Conservation (phyloP, 2,113 vertebrate genomes). For the Sapayoa aenigma region DNA sequence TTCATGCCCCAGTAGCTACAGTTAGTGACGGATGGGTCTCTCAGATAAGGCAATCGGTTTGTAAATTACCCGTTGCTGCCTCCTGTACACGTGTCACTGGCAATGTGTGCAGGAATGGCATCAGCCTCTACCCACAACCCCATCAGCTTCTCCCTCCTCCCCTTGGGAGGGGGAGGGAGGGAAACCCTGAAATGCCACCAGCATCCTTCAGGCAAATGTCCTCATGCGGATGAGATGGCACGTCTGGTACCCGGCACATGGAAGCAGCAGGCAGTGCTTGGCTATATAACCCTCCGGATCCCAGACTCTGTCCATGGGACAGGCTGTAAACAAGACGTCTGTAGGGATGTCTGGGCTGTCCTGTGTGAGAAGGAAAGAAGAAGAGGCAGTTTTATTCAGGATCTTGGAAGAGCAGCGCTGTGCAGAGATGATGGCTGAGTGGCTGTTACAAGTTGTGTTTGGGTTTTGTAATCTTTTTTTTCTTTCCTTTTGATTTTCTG, state of each 20-base stretch:
- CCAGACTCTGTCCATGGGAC: neutral
- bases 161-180: neutral
- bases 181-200: neutral
- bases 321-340: neutral
- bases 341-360: constrained; percentile 67
- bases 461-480: neutral
- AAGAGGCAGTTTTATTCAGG: constrained; percentile 65
- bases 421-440: constrained; percentile 69
- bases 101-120: constrained; percentile 15
- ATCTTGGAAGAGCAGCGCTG: constrained; percentile 70
- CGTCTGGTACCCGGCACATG: neutral
- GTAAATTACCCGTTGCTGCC: constrained; percentile 50
- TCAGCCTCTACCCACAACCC: neutral
- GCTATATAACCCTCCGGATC: neutral
- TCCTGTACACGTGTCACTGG: constrained; percentile 31
- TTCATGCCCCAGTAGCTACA: constrained; percentile 81
- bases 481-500: neutral
- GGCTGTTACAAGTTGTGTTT: constrained; percentile 76
- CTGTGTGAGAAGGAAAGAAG: constrained; percentile 62
- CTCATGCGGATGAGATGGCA: constrained; percentile 65
- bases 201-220: constrained; percentile 38
- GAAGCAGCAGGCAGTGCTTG: constrained; percentile 31
- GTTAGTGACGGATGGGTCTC: constrained; percentile 83
- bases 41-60: constrained; percentile 60
- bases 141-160: neutral